Base-by-base conservation (phyloP, 1,140 invertebrate species). In the Subanguina moxae region DNA sequence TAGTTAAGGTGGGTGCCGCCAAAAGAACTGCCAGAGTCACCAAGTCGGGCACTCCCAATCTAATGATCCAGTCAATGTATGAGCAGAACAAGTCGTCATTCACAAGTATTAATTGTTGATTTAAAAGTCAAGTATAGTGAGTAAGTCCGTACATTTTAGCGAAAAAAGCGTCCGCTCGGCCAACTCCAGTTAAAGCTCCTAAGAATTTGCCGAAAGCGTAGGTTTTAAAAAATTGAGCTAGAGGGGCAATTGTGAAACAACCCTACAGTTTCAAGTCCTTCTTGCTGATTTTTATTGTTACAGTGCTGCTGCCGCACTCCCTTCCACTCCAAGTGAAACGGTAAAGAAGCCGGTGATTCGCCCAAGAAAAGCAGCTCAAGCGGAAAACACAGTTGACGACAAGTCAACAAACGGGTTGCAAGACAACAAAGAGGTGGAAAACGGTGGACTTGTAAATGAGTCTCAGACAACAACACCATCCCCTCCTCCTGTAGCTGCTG, bases 1-100 rank as follows among this genome's bases (percentile, higher is more conserved):
- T 21, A n/a, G 3, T 25, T 19, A n/a, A 32, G n/a, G 27, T 43
- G 21, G 28, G 28, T 5, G 28, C 8, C 5, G 27, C 8, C 28
- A 43, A 61, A 13, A 25, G 28, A 5, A 43, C n/a, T 52, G n/a
- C 48, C n/a, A 52, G 23, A 52, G 15, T 1, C 48, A 25, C n/a
- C 48, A n/a, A n/a, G n/a, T n/a, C n/a, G n/a, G n/a, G n/a, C n/a
- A 25, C 46, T 52, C 17, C 9, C 38, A 3, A 23, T 30, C 0
- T 70, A 17, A 72, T 71, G 69, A 71, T 67, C 9, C 69, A 71
- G 56, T 71, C 69, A 15, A 57, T 71, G 13, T 71, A 71, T 62
- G 23, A 43, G 27, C 25, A 48, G 59, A 45, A 28, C 23, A 64
- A 64, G 19, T 25, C 38, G 21, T 21, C 21, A 1, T 61, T 30